These are phyloP conservation scores for Galeopsomyia nigrocyanea DNA, from an alignment of 2,888 invertebrate species.

Conservation along the genomic window DNA sequence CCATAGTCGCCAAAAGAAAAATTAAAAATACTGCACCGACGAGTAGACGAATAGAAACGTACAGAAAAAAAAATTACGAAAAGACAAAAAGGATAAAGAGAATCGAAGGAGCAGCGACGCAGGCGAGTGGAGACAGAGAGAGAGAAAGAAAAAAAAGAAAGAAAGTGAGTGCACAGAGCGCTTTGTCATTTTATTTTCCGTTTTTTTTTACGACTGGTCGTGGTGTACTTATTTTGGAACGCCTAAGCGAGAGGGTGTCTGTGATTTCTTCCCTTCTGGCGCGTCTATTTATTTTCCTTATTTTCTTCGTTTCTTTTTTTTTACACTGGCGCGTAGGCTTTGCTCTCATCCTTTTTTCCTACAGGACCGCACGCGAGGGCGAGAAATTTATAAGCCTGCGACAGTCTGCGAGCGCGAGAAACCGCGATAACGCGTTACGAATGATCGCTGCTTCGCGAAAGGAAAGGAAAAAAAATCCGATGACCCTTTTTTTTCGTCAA, in stretches of 20 bases:
- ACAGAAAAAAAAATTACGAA: constrained; percentile 7
- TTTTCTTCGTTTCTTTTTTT: constrained; percentile 39
- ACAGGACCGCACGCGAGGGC: neutral
- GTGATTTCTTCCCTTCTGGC: constrained; percentile 43
- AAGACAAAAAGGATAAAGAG: constrained; percentile 10
- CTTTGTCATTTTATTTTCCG: constrained; percentile 20
- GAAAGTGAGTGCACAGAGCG: constrained; percentile 12
- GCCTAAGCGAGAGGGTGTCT: constrained; percentile 37
- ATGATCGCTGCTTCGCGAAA: constrained; percentile 42
- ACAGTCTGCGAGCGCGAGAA: constrained; percentile 43
- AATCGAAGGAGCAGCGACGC: constrained; percentile 33
- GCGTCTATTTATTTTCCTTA: constrained; percentile 46
- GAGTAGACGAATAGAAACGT: too few relatives aligned
- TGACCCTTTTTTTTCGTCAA: too few relatives aligned
- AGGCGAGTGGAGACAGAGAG: constrained; percentile 20
- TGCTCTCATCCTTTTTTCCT: constrained; percentile 1
- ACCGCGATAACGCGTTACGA: constrained; percentile 49
- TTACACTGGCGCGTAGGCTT: constrained; percentile 7
- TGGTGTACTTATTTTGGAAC: constrained; percentile 42
- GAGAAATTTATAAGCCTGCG: constrained; percentile 28
- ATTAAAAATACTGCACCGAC: too few relatives aligned
- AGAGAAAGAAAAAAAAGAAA: constrained; percentile 10
- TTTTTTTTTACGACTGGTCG: constrained; percentile 21
- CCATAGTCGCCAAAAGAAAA: too few relatives aligned
- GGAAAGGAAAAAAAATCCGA: neutral